Base-by-base conservation (phyloP, 2,888 invertebrate genomes). In the Drosophila atripex region DNA sequence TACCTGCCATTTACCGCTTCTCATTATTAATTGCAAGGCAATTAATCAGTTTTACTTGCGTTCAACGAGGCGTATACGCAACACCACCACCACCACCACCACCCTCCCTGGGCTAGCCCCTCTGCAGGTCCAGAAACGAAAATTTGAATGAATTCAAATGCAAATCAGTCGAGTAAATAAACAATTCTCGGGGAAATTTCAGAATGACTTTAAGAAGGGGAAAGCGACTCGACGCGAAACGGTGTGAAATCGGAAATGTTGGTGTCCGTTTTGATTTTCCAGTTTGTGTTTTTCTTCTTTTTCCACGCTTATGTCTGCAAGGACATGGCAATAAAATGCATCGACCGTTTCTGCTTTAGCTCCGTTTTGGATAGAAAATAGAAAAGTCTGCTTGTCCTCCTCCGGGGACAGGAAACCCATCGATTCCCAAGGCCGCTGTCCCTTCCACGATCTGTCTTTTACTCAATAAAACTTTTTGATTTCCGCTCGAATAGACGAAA, bases 381-480 rank as follows among this genome's bases (percentile, higher is more conserved):
- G 18, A 18, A 18, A n/a, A n/a, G n/a, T n/a, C n/a, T n/a, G n/a
- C n/a, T n/a, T n/a, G n/a, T n/a, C n/a, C n/a, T n/a, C n/a, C n/a
- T n/a, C n/a, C 18, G 18, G 18, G 18, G 12, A n/a, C n/a, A n/a
- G n/a, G 4, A 1, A n/a, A 1, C 12, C 49, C 16, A 28, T 47
- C 47, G 30, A 30, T 43, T 64, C 41, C 11, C 32, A 21, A 9
- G 58, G 51, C 51, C 39, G 43, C 21, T 51, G 65, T 61, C 57
- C 49, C 39, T 25, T 11, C 30, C 21, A 35, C 25, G 57, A 39
- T 53, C 75, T 70, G 65, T 75, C 53, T 68, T 63, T 78, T 65
- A 74, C 63, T 82, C 88, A 85, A 80, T 87, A 85, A 72, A 82
- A 85, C 83, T 82, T 87, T 82, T 86, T 76, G 88, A 82, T 87